A percentile compares a stretch with the other conserved stretches of the same genome.
phyloP scores from a whole-genome alignment of 2,888 invertebrate species.

The Macaria notata region DNA sequence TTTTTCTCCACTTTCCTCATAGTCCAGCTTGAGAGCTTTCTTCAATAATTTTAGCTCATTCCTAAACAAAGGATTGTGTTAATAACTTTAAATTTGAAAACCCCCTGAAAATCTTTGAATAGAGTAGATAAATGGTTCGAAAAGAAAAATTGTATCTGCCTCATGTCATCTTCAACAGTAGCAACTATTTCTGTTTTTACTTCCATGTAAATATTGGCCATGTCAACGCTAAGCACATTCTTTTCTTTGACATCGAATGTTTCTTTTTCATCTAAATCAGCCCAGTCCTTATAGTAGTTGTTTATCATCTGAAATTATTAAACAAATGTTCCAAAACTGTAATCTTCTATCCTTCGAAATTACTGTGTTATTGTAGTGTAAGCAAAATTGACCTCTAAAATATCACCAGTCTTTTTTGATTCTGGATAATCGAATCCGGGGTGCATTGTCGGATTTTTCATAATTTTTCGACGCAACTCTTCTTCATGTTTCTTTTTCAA shows the following conservation, averaged over 20 bases:
- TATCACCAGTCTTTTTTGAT: constrained; percentile 48
- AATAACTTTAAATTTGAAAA: background rate
- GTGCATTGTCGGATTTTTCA: constrained; percentile 63
- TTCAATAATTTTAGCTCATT: constrained; percentile 50
- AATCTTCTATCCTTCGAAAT: too few species aligned
- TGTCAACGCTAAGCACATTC: constrained; percentile 42
- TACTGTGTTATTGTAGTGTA: too few species aligned
- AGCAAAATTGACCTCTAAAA: background rate
- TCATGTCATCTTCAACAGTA: constrained; percentile 54
- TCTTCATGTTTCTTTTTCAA: constrained; percentile 49
- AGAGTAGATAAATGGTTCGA: background rate
- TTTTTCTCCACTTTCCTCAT: constrained; percentile 46
- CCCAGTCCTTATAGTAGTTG: constrained; percentile 52
- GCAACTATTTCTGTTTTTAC: constrained; percentile 47
- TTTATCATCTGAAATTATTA: constrained; percentile 43
- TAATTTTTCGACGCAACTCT: constrained; percentile 52
- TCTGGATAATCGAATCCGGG: constrained; percentile 61
- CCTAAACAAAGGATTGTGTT: constrained; percentile 32
- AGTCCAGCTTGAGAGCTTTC: constrained; percentile 56
- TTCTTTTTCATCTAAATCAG: constrained; percentile 45
- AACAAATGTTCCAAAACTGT: too few species aligned
- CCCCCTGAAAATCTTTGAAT: background rate
- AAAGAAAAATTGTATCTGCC: constrained; percentile 30
- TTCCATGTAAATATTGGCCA: constrained; percentile 45
- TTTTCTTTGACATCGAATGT: constrained; percentile 50